Evolutionary conservation across 2,113 vertebrate genomes (phyloP).

Genomic region (Isichthys henryi): DNA sequence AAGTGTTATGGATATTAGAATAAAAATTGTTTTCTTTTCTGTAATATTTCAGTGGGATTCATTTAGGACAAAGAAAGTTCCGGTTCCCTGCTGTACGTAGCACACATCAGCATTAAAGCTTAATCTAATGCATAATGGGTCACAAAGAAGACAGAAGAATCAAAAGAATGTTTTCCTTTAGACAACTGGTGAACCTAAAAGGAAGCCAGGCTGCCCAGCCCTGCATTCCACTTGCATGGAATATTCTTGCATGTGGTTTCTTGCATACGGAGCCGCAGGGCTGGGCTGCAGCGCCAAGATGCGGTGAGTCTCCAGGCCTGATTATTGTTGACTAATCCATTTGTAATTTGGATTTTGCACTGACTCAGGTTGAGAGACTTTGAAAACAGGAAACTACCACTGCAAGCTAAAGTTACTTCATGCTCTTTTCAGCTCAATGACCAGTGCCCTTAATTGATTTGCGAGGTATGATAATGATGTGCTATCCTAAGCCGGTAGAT

Average conservation of each 20-base stretch:
- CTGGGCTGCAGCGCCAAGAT: conserved; percentile 18
- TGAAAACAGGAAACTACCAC: conserved; percentile 22
- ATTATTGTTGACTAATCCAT: conserved; percentile 39
- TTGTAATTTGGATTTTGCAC: conserved; percentile 38
- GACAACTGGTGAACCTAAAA: conserved; percentile 12
- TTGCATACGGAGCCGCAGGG: not conserved
- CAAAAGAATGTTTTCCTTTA: conserved; percentile 52
- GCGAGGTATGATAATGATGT: not conserved
- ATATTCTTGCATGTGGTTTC: conserved; percentile 27
- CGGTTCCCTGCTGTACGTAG: not conserved
- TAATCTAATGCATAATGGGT: conserved; percentile 48
- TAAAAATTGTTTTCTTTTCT: not conserved
- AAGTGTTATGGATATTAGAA: not conserved
- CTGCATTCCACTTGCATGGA: conserved; percentile 39
- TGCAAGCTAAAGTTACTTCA: not conserved
- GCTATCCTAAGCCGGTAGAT: not conserved
- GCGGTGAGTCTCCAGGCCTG: conserved; percentile 33
- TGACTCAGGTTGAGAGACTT: conserved; percentile 5
- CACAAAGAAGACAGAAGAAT: conserved; percentile 46
- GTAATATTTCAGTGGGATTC: not conserved
- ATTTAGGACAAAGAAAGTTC: not conserved
- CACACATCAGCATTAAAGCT: conserved; percentile 7
- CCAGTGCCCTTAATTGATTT: not conserved
- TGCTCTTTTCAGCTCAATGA: not conserved
- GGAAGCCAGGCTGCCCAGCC: conserved; percentile 45